Conservation (phyloP, 2,888 invertebrate genomes). For the Allolobophora icterica region DNA sequence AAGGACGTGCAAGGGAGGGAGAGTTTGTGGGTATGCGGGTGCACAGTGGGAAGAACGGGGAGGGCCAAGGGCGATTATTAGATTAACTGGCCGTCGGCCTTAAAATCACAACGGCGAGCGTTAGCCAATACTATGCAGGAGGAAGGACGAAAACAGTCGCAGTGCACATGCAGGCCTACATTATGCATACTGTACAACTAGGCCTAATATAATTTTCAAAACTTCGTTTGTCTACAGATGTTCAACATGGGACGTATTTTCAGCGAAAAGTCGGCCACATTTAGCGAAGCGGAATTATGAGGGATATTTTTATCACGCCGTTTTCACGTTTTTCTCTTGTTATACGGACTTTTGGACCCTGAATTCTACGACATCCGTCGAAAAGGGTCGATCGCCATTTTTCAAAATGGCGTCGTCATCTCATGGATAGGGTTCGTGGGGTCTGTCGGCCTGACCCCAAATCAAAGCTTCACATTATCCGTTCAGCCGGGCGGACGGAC, state of each 20-base stretch:
- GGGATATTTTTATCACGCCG: not conserved
- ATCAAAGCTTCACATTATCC: not conserved
- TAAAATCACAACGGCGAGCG: not conserved
- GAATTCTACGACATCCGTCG: not conserved
- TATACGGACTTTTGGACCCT: constrained; percentile 17
- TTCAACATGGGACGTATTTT: not conserved
- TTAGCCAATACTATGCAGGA: not conserved
- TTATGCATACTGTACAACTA: not conserved
- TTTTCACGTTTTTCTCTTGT: not conserved
- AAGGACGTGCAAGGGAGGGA: not conserved
- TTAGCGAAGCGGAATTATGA: not conserved
- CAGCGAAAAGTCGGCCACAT: not conserved
- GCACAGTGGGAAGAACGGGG: too few relatives aligned
- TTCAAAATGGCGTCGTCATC: not conserved
- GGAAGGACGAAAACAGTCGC: constrained; percentile 3
- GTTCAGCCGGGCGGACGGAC: not conserved
- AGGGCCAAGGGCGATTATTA: not conserved
- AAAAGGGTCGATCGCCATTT: constrained; percentile 14
- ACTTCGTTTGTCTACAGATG: not conserved
- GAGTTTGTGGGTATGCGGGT: not conserved
- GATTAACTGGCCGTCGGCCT: not conserved
- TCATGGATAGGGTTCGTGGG: constrained; percentile 17
- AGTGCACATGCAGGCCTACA: not conserved
- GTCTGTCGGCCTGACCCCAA: not conserved
- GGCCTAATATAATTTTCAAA: not conserved